These are phyloP conservation scores for Caradrina clavipalpis DNA, from an alignment of 2,888 invertebrate genomes.

Conservation along the genomic window DNA sequence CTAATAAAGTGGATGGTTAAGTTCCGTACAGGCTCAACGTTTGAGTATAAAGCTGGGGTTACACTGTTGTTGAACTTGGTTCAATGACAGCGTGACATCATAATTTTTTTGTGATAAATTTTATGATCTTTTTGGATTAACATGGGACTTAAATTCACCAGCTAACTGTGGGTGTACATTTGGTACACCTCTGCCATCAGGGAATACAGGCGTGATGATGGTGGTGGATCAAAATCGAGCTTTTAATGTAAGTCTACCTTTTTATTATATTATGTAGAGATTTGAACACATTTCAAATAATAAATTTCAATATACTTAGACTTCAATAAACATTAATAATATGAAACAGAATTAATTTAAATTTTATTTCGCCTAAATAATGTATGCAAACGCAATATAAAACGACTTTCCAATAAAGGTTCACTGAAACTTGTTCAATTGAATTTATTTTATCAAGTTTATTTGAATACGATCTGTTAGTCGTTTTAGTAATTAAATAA, in stretches of 20 bases:
- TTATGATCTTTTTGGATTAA: too few species aligned
- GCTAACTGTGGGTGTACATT: too few species aligned
- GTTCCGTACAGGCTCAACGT: conserved; percentile 74
- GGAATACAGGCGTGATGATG: too few species aligned
- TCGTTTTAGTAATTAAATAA: conserved; percentile 37
- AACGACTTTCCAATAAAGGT: conserved; percentile 24
- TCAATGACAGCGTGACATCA: background rate
- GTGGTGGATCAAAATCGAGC: too few species aligned
- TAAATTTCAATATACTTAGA: background rate
- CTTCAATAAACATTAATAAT: background rate
- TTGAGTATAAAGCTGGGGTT: conserved; percentile 65
- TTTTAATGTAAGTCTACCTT: too few species aligned
- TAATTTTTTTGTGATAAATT: background rate
- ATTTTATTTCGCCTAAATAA: background rate
- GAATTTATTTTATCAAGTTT: conserved; percentile 45
- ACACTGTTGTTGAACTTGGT: conserved; percentile 43
- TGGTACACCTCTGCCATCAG: too few species aligned
- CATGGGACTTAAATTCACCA: too few species aligned
- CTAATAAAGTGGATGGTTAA: conserved; percentile 89
- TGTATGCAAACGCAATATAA: conserved; percentile 27
- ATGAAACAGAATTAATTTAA: background rate
- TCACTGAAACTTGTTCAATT: conserved; percentile 48
- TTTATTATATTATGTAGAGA: too few species aligned
- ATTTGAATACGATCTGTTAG: conserved; percentile 40
- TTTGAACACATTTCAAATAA: background rate